These are phyloP conservation scores for Tupaia chinensis DNA, from an alignment of 2,113 vertebrate genomes.

Conservation along the genomic window DNA sequence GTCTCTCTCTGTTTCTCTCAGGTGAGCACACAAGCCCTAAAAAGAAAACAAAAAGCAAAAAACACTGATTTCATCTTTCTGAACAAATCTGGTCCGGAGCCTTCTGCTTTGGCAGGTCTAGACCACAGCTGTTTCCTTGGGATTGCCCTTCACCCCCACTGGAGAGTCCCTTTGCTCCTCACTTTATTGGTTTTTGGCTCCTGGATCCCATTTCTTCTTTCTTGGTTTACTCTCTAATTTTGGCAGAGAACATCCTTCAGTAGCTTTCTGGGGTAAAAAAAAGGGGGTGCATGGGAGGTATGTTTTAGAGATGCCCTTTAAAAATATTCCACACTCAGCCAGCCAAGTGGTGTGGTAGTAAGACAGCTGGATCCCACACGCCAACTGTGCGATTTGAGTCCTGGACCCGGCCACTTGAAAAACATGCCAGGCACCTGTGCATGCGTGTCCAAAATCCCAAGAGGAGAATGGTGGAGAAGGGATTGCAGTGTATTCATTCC, in stretches of 20 bases:
- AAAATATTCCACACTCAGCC: neutral
- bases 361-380: no score
- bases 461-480: no score
- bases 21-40: no score
- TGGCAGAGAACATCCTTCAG: neutral
- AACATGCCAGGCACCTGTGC: no score
- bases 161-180: neutral
- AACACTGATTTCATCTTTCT: neutral
- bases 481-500: no score
- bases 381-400: no score
- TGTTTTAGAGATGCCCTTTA: neutral
- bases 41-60: neutral
- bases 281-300: no score
- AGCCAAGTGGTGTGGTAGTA: no score
- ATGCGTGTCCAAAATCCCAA: no score
- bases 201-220: neutral
- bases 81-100: neutral
- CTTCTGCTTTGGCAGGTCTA: neutral
- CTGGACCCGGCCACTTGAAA: no score
- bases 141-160: neutral
- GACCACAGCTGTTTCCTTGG: neutral
- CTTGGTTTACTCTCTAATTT: neutral
- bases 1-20: no score
- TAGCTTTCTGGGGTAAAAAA: neutral
- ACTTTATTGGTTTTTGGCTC: neutral